Evolutionary conservation across 2,888 invertebrate genomes (phyloP), one percentile per base, ranked within the genome.

Genomic region (Ennomos quercinarius): DNA sequence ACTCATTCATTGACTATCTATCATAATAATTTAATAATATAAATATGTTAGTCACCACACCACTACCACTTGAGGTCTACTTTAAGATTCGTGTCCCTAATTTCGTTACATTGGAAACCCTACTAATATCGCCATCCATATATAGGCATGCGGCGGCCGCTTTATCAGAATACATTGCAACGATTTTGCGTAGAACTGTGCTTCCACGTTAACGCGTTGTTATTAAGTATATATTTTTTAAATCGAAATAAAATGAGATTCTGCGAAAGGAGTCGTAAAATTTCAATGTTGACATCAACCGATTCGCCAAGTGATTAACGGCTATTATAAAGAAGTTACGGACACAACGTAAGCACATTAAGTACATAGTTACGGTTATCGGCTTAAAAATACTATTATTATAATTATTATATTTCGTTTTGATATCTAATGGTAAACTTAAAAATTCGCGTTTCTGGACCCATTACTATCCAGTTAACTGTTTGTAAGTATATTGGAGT

Each of bases 401-500:
- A 56, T 49, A 34, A 50, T 44, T 40, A 27, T 13, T 27, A 48
- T 38, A 44, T 45, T 56, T 40, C 1, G 17, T 55, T 48, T 37
- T 9, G 12, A 6, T 38, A 6, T 6, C 0, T 27, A 5, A 5
- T 5, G 6, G 6, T 27, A 6, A 12, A 43, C 17, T 42, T 13
- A 38, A 39, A 35, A 9, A 38, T n/a, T 43, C 47, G 34, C 38
- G 42, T 44, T 43, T 44, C 27, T 41, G 11, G 34, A 35, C 12
- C 12, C 10, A 17, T 34, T 34, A 51, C 38, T 38, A 17, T 9
- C 42, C 41, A 52, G 42, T 59, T 53, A 57, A 43, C 62, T 64
- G 64, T 61, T 65, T 60, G 63, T n/a, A n/a, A n/a, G n/a, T 66
- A 58, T 65, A 62, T 55, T 51, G 55, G 57, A 60, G 57, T 58